A percentile compares a stretch with the other conserved stretches of the same genome.
Evolutionary conservation across 2,888 invertebrate genomes (phyloP).

Genomic region (Cheiracanthium punctorium): DNA sequence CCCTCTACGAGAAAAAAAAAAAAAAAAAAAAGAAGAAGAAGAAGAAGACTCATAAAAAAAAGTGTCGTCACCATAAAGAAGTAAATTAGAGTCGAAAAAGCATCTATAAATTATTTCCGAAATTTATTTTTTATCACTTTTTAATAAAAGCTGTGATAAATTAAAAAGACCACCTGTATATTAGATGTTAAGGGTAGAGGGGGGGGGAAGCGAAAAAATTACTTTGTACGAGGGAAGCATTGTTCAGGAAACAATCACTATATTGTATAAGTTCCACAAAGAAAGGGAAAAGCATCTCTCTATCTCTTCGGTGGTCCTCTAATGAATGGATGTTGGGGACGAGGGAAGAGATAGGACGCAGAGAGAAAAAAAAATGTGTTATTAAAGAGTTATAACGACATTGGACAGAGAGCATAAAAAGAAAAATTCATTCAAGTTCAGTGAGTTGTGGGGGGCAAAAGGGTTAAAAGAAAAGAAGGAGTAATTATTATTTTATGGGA

Average conservation of each 20-base stretch:
- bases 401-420: not conserved
- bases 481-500: not conserved
- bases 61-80: not conserved
- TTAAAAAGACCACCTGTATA: slow-evolving; percentile 7
- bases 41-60: not conserved
- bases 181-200: not conserved
- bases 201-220: not conserved
- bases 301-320: not conserved
- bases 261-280: not conserved
- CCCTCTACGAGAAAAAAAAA: not conserved
- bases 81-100: not conserved
- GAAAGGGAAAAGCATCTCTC: not conserved
- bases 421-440: not conserved
- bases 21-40: not conserved
- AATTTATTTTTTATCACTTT: slow-evolving; percentile 3
- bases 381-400: not conserved
- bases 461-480: not conserved
- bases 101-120: slow-evolving; percentile 1
- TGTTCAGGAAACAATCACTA: not conserved
- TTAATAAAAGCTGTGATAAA: slow-evolving; percentile 7
- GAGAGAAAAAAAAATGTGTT: not conserved
- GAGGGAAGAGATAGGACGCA: not conserved
- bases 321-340: not conserved
- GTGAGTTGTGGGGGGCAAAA: not conserved
- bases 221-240: not conserved